Evolutionary conservation across 2,113 vertebrate genomes (phyloP).

Genomic region (Gymnorhina tibicen): DNA sequence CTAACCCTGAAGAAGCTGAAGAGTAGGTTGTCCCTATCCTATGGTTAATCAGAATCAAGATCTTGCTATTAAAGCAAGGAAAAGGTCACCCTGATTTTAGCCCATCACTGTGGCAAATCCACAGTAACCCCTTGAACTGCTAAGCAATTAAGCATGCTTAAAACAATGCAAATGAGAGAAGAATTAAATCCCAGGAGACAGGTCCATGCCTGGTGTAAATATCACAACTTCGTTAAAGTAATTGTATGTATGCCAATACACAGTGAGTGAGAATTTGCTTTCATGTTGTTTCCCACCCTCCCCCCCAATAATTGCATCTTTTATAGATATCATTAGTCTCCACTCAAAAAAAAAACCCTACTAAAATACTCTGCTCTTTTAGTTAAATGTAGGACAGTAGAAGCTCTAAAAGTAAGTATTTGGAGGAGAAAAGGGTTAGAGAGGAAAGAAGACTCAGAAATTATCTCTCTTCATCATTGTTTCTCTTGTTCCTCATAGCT

Average conservation of each 20-base stretch:
- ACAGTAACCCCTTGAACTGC: neutral
- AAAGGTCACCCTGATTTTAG: neutral
- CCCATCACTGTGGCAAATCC: neutral
- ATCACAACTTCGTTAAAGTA: neutral
- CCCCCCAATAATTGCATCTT: neutral
- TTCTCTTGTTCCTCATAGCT: neutral
- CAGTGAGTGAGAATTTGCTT: neutral
- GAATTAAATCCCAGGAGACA: neutral
- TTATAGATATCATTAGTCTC: neutral
- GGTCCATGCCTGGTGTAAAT: neutral
- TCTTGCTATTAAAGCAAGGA: neutral
- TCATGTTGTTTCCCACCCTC: neutral
- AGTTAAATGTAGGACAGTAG: neutral
- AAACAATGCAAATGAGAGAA: neutral
- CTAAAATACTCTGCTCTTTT: neutral
- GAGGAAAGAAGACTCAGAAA: neutral
- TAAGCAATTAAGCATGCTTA: neutral
- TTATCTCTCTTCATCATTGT: neutral
- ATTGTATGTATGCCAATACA: neutral
- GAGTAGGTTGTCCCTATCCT: neutral
- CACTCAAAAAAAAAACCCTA: neutral
- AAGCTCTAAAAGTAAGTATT: neutral
- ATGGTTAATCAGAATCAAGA: neutral
- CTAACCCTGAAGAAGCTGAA: neutral
- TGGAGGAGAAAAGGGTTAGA: neutral